A percentile compares a stretch with the other conserved stretches of the same genome.
phyloP scores from a whole-genome alignment of 2,888 invertebrate genomes.

The Corbicula japonica region DNA sequence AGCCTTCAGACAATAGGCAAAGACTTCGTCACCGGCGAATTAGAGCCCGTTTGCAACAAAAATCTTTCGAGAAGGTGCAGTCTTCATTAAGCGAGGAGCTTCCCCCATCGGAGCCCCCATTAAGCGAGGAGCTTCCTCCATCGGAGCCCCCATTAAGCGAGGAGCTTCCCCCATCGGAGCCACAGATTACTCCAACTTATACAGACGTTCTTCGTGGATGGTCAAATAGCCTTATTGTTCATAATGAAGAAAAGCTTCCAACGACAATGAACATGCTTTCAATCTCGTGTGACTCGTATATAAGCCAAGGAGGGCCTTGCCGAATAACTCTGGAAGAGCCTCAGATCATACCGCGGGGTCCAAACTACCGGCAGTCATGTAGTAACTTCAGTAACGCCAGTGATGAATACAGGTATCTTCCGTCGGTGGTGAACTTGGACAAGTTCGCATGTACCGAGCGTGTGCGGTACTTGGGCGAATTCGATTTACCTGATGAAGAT shows the following conservation, averaged over 20 bases:
- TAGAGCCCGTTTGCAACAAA: too few species aligned
- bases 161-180: not conserved
- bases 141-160: too few species aligned
- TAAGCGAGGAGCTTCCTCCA: too few species aligned
- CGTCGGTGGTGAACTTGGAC: slow-evolving; percentile 40
- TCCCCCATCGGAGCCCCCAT: not conserved
- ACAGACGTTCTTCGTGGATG: not conserved
- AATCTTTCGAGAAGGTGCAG: too few species aligned
- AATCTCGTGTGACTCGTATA: not conserved
- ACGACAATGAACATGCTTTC: not conserved
- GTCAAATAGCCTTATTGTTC: not conserved
- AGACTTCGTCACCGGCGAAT: too few species aligned
- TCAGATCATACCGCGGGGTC: slow-evolving; percentile 25
- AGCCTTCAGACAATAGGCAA: too few species aligned
- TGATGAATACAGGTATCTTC: slow-evolving; percentile 39
- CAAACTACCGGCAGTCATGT: slow-evolving; percentile 9
- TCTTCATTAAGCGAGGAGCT: too few species aligned
- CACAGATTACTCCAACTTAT: not conserved
- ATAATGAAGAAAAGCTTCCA: not conserved
- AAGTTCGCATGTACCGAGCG: slow-evolving; percentile 67
- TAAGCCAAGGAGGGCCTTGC: not conserved
- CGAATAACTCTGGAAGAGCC: not conserved
- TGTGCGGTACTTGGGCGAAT: slow-evolving; percentile 56
- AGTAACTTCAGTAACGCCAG: slow-evolving; percentile 59
- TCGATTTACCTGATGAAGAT: slow-evolving; percentile 41